These are phyloP conservation scores for Lycocorax pyrrhopterus DNA, from an alignment of 2,113 vertebrate genomes.

Conservation along the genomic window DNA sequence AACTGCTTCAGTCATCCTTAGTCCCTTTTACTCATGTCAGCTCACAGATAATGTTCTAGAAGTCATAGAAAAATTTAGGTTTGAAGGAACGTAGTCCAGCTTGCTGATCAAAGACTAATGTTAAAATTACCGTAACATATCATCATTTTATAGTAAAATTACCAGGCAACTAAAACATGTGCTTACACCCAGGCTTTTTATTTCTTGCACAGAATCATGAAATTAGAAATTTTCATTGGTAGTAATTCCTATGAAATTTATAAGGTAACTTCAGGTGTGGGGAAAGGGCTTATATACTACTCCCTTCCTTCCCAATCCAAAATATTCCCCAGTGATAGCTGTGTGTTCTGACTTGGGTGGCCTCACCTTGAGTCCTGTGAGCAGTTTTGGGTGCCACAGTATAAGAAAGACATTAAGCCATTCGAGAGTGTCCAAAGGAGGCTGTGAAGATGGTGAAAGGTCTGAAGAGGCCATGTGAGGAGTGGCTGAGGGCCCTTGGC, in stretches of 20 bases:
- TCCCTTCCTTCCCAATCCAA: neutral
- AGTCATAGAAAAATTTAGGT: neutral
- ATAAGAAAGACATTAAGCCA: fast-evolving
- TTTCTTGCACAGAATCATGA: neutral
- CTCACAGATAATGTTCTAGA: neutral
- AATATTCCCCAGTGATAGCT: neutral
- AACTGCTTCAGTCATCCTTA: neutral
- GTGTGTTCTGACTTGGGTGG: neutral
- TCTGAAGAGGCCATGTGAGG: fast-evolving
- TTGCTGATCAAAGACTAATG: neutral
- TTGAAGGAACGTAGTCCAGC: neutral
- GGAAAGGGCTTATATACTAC: neutral
- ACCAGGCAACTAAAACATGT: neutral
- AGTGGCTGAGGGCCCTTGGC: neutral
- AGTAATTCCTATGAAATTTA: neutral
- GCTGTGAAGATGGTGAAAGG: no score
- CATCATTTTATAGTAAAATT: neutral
- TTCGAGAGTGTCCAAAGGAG: neutral
- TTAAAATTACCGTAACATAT: neutral
- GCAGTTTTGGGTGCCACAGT: neutral
- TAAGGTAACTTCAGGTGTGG: neutral
- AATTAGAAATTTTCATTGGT: neutral
- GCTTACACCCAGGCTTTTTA: neutral
- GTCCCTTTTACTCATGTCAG: neutral
- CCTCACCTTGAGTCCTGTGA: neutral